These are phyloP conservation scores for Epizoanthus scotinus DNA, from an alignment of 92 coral and sea anemone genomes.

Conservation along the genomic window DNA sequence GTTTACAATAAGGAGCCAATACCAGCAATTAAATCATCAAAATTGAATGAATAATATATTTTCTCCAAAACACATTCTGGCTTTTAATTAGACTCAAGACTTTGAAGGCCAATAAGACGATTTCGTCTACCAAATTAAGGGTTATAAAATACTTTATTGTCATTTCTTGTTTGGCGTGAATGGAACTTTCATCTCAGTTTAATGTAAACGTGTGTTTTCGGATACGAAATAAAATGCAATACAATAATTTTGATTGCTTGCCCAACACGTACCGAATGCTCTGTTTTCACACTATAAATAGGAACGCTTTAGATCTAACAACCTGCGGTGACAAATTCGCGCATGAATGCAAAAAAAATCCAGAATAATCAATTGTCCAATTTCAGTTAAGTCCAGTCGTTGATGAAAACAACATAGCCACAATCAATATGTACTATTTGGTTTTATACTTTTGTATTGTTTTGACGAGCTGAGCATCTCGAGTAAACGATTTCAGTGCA, in stretches of 20 bases:
- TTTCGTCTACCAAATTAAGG: neutral
- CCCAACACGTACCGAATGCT: neutral
- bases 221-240: neutral
- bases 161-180: neutral
- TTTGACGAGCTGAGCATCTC: neutral
- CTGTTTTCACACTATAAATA: too few species aligned
- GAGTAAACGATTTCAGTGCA: neutral
- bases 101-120: neutral
- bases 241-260: neutral
- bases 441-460: neutral
- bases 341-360: too few species aligned
- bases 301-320: too few species aligned
- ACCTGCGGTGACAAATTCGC: too few species aligned
- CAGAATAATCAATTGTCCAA: too few species aligned
- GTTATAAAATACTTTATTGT: neutral
- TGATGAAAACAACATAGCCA: neutral
- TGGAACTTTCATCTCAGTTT: neutral
- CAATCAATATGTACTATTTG: neutral
- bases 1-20: too few species aligned
- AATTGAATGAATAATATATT: too few species aligned
- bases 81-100: slow-evolving; percentile 6
- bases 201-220: neutral
- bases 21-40: too few species aligned
- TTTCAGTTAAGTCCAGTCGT: neutral
- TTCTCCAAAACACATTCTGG: slow-evolving; percentile 11